These are phyloP conservation scores for Acheta domesticus DNA, from an alignment of 2,888 invertebrate genomes.

Conservation along the genomic window DNA sequence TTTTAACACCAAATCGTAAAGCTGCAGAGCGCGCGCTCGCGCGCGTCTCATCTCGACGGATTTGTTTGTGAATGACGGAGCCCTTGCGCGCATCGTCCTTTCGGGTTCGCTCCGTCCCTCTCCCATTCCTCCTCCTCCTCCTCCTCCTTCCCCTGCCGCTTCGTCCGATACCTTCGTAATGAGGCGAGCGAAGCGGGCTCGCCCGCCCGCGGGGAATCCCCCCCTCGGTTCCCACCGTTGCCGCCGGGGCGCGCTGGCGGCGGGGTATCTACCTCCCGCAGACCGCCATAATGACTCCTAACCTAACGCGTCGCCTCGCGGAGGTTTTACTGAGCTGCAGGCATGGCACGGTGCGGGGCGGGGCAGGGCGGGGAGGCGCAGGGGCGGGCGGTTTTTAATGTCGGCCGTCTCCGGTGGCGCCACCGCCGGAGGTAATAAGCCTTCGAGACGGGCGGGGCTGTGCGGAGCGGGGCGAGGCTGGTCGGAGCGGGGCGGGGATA, in stretches of 20 bases:
- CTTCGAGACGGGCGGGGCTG: background rate
- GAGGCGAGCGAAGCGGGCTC: background rate
- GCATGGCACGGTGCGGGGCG: background rate
- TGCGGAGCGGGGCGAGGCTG: background rate
- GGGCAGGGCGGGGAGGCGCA: background rate
- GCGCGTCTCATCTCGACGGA: background rate
- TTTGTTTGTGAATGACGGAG: conserved; percentile 9
- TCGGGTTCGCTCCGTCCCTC: background rate
- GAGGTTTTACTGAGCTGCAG: conserved; percentile 3
- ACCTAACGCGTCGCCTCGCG: background rate
- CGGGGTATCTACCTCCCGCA: background rate
- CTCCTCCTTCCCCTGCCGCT: background rate
- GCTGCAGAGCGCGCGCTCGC: background rate
- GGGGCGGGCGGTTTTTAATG: background rate
- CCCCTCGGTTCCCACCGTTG: background rate
- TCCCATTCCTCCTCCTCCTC: background rate
- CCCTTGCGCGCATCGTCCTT: background rate
- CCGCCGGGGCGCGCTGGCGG: background rate
- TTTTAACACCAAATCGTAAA: conserved; percentile 9
- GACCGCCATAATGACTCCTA: conserved; percentile 1
- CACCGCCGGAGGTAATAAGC: background rate
- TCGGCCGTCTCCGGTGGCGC: background rate
- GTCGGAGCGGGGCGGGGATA: background rate
- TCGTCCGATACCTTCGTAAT: background rate
- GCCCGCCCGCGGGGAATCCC: background rate